These are phyloP conservation scores for Idaea biselata DNA, from an alignment of 2,888 invertebrate genomes.

Conservation along the genomic window DNA sequence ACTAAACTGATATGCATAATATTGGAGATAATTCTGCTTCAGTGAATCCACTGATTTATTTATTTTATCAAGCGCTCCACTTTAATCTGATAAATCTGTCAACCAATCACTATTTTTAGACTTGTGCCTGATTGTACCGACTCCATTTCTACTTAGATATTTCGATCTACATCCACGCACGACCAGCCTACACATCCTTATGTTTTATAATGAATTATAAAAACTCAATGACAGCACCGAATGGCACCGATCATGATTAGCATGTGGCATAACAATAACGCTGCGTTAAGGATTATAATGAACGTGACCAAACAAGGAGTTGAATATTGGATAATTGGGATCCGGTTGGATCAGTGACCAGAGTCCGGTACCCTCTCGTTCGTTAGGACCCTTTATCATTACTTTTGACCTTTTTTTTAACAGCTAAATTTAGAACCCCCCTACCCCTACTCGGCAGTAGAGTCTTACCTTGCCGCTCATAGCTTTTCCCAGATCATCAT, in stretches of 20 bases:
- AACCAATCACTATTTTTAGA: not conserved
- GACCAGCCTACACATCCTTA: slow-evolving; percentile 47
- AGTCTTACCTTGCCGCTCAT: too few relatives aligned
- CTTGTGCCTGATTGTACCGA: not conserved
- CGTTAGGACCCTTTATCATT: too few relatives aligned
- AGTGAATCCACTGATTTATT: not conserved
- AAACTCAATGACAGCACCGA: slow-evolving; percentile 59
- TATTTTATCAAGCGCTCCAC: not conserved
- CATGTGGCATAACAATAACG: slow-evolving; percentile 52
- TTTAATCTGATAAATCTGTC: not conserved
- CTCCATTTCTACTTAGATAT: not conserved
- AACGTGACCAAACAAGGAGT: not conserved
- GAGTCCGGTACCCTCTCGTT: too few relatives aligned
- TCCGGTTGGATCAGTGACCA: too few relatives aligned
- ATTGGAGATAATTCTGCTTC: not conserved
- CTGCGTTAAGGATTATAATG: slow-evolving; percentile 16
- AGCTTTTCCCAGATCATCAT: too few relatives aligned
- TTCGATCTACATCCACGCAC: slow-evolving; percentile 20
- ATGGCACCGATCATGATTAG: slow-evolving; percentile 55
- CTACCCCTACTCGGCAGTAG: too few relatives aligned
- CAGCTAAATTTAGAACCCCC: too few relatives aligned
- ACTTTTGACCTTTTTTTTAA: too few relatives aligned
- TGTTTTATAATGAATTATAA: slow-evolving; percentile 47
- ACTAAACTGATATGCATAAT: not conserved
- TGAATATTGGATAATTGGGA: not conserved